A percentile compares a stretch with the other conserved stretches of the same genome.
Evolutionary conservation across 2,888 invertebrate species (phyloP).

Genomic region (Drosophila mimetica): DNA sequence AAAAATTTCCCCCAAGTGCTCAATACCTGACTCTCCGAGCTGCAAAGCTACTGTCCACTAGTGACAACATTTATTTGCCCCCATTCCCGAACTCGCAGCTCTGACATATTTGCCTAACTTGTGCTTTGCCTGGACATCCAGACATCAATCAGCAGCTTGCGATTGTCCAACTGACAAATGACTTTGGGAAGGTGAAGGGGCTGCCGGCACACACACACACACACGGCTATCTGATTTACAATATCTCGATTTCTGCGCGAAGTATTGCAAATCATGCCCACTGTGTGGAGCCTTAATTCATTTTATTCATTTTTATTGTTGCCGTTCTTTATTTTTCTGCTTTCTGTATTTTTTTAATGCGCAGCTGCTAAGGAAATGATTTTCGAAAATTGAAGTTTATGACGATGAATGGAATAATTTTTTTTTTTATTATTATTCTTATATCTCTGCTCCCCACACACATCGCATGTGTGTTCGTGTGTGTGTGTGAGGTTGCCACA

Average conservation of each 20-base stretch:
- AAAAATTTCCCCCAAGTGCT: background rate
- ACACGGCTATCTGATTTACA: conserved; percentile 25
- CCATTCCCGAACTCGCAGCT: conserved; percentile 15
- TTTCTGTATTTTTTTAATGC: conserved; percentile 57
- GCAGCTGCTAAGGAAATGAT: conserved; percentile 84
- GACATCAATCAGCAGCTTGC: conserved; percentile 41
- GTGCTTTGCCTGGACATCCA: conserved; percentile 34
- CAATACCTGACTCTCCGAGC: background rate
- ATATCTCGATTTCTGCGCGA: conserved; percentile 36
- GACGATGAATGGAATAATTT: conserved; percentile 80
- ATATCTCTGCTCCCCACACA: conserved; percentile 40
- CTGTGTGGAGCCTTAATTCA: conserved; percentile 67
- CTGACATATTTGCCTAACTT: conserved; percentile 37
- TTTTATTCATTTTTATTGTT: conserved; percentile 56
- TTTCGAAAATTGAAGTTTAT: conserved; percentile 83
- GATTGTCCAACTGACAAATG: conserved; percentile 26
- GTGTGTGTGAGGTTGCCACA: conserved; percentile 41
- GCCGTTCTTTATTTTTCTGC: conserved; percentile 38
- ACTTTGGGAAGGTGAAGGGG: conserved; percentile 3
- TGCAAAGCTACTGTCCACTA: conserved; percentile 3
- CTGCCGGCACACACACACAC: too few relatives aligned
- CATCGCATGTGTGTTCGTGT: conserved; percentile 10
- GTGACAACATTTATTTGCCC: conserved; percentile 36
- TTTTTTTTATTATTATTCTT: conserved; percentile 56
- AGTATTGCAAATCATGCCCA: conserved; percentile 49